Evolutionary conservation across 1,140 invertebrate species (phyloP), one percentile per base, ranked within the genome.

Genomic region (Dendrolimus punctatus): DNA sequence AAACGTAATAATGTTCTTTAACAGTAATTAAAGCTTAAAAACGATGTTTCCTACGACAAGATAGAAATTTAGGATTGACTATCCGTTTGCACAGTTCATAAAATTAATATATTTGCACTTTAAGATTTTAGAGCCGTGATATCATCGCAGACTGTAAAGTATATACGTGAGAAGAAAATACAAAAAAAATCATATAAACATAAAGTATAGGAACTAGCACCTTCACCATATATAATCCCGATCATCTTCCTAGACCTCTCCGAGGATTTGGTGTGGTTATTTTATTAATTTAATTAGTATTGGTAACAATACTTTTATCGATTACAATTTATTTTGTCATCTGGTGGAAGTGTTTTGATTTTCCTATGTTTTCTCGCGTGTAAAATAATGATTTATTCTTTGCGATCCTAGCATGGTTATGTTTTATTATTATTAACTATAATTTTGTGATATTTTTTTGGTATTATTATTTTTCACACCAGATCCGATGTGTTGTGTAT

Each of bases 401-500:
- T 73, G 80, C 73, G 55, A 70, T 76, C 80, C 82, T 70, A 68
- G 80, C 83, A 86, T 86, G 83, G 72, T 80, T 73, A 70, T 71
- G 60, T 73, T 74, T 75, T 23, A 23, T 51, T 61, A 66, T 50
- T 57, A 64, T 69, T 66, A 66, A 71, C 63, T 58, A 64, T 75
- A 49, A 66, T 71, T 76, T 74, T 64, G 47, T 66, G 59, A 59
- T 49, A 60, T 76, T 69, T 57, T 57, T 76, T 76, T 76, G 67
- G 56, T 59, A 57, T 64, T 64, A 68, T 81, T 80, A 65, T 75
- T 80, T 85, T 86, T 83, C 81, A 86, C 83, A 86, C 83, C 81
- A 86, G 81, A 86, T 85, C 83, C 80, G 80, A 86, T 84, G 83
- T 86, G 83, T 89, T 91, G 90, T 92, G 91, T 91, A 90, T 91